These are phyloP conservation scores for Pontoporia blainvillei DNA, from an alignment of 2,113 vertebrate species.

Conservation along the genomic window DNA sequence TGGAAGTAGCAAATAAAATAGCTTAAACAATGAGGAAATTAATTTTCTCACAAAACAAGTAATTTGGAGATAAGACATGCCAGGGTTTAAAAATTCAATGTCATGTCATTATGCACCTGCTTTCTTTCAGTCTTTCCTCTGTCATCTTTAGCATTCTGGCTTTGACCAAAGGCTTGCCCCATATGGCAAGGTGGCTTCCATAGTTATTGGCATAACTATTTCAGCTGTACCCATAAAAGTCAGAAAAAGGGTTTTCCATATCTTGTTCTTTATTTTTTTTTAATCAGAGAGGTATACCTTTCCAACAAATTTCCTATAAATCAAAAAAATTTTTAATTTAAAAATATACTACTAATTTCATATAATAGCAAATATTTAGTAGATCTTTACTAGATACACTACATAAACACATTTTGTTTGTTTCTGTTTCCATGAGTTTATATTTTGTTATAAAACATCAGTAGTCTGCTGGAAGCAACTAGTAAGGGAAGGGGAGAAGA, in stretches of 20 bases:
- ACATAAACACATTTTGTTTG: background rate
- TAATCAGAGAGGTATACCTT: background rate
- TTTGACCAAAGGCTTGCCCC: background rate
- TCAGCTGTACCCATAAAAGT: background rate
- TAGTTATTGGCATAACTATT: background rate
- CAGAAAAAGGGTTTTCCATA: background rate
- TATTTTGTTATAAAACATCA: background rate
- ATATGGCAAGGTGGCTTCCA: background rate
- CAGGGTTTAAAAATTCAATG: background rate
- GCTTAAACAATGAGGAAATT: background rate
- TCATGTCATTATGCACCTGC: rapidly evolving
- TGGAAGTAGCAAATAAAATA: background rate
- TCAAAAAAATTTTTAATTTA: background rate
- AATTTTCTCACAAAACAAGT: background rate
- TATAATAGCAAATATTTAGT: background rate
- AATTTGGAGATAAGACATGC: background rate
- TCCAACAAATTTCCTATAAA: background rate
- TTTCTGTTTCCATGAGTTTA: background rate
- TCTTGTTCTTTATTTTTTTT: background rate
- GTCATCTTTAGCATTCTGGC: background rate
- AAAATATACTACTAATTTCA: background rate
- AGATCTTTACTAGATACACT: background rate
- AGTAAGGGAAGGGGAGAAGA: rapidly evolving
- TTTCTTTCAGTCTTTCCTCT: background rate
- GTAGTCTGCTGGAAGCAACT: background rate